phyloP scores from a whole-genome alignment of 2,797 vertebrate genomes.

The Sitta carolinensis region DNA sequence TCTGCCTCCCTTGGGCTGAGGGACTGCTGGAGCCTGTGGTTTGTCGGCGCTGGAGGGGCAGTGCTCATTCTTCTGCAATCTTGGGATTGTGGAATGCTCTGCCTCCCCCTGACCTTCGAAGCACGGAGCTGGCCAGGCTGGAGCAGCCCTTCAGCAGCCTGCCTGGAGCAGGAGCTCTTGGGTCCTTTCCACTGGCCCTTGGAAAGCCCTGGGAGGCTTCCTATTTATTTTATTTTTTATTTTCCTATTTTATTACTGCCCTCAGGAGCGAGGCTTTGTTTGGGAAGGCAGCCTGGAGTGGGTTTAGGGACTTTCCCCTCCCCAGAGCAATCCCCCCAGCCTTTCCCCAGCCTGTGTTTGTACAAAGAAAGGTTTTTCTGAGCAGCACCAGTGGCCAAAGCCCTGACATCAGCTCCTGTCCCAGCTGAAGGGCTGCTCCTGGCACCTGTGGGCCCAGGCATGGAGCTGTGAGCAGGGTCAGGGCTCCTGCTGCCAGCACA shows the following conservation, averaged over 20 bases:
- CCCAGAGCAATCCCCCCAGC: background rate
- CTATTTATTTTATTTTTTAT: background rate
- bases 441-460: background rate
- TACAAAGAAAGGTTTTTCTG: rapidly evolving
- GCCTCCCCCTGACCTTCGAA: constrained; percentile 37
- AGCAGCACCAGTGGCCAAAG: background rate
- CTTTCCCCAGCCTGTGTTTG: background rate
- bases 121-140: background rate
- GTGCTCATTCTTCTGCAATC: background rate
- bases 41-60: constrained; percentile 7
- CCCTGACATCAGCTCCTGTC: background rate
- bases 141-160: background rate
- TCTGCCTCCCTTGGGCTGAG: background rate
- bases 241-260: background rate
- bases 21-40: constrained; percentile 44
- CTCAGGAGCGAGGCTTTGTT: background rate
- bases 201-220: background rate
- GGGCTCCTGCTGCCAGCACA: background rate
- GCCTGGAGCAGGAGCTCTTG: background rate
- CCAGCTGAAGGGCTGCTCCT: background rate
- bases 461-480: background rate
- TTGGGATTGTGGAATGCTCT: constrained; percentile 39
- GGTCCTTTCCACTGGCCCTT: background rate
- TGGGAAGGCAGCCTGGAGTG: background rate
- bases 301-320: background rate